Percentiles rank a stretch among this genome's conserved stretches.
phyloP scores from a whole-genome alignment of 2,888 invertebrate species.

The Aquatica leii region DNA sequence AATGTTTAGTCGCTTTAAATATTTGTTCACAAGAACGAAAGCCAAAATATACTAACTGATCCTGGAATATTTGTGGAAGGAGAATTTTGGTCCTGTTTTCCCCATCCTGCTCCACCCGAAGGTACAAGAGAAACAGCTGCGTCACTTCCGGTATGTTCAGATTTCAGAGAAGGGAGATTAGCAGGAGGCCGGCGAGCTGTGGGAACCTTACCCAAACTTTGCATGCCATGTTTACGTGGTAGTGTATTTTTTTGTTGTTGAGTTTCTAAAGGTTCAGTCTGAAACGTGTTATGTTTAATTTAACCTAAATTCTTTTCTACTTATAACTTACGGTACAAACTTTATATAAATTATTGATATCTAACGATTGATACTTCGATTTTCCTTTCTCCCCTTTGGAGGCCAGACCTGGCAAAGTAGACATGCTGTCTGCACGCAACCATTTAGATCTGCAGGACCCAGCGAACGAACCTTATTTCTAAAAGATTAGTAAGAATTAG shows the following conservation, averaged over 20 bases:
- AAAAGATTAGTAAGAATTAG: slow-evolving; percentile 47
- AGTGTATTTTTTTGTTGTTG: slow-evolving; percentile 88
- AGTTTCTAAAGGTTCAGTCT: slow-evolving; percentile 89
- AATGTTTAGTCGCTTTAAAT: too few species aligned
- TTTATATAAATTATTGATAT: slow-evolving; percentile 97
- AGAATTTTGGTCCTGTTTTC: slow-evolving; percentile 64
- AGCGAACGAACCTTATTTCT: slow-evolving; percentile 79
- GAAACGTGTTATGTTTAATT: slow-evolving; percentile 45
- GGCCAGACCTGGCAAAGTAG: slow-evolving; percentile 92
- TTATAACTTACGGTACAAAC: slow-evolving; percentile 76
- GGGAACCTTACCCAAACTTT: slow-evolving; percentile 98
- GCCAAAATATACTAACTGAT: slow-evolving; percentile 45
- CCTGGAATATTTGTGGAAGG: slow-evolving; percentile 57
- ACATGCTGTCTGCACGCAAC: slow-evolving; percentile 96
- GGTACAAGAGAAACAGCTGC: slow-evolving; percentile 81
- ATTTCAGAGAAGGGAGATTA: slow-evolving; percentile 98
- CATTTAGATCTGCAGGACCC: slow-evolving; percentile 84
- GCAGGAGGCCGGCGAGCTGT: slow-evolving; percentile 98
- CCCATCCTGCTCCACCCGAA: slow-evolving; percentile 83
- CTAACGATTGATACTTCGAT: slow-evolving; percentile 95
- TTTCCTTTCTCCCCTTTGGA: slow-evolving; percentile 88
- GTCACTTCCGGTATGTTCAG: slow-evolving; percentile 86
- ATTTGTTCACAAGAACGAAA: neutral
- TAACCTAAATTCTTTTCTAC: neutral
- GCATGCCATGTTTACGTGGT: slow-evolving; percentile 99